Percentiles rank a stretch among this genome's conserved stretches.
Conservation (phyloP, 2,113 vertebrate genomes). For the Pangasianodon gigas region DNA sequence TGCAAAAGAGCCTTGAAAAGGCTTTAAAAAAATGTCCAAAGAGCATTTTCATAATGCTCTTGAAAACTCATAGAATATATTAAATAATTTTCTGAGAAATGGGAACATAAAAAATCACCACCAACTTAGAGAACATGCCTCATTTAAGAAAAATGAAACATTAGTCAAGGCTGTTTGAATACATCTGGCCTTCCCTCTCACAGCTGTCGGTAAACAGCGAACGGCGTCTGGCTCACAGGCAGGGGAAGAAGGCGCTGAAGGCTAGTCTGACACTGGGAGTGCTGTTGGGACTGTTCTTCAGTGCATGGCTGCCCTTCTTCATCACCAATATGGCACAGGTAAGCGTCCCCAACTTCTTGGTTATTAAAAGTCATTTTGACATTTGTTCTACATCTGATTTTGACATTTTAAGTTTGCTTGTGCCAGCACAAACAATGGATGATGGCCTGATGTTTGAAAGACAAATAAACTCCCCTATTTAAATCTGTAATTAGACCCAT, state of each 20-base stretch:
- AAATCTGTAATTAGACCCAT: conserved; percentile 69
- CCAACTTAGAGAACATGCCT: background rate
- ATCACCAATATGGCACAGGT: conserved; percentile 91
- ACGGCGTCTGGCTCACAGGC: conserved; percentile 82
- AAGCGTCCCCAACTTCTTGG: conserved; percentile 53
- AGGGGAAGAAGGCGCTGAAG: conserved; percentile 90
- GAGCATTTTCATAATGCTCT: background rate
- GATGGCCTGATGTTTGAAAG: conserved; percentile 37
- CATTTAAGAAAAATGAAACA: background rate
- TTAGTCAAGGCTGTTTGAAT: background rate
- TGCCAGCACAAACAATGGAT: background rate
- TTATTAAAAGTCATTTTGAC: background rate
- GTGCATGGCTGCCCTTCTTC: conserved; percentile 95
- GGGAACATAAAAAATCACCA: conserved; percentile 14
- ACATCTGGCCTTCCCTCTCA: background rate
- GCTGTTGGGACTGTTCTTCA: conserved; percentile 92
- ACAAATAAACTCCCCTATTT: conserved; percentile 56
- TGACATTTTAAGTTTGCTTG: background rate
- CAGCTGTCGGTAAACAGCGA: conserved; percentile 74
- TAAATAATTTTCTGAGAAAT: background rate
- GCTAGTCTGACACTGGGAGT: conserved; percentile 94
- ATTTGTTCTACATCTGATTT: background rate
- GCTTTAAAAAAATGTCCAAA: background rate
- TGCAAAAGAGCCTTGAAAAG: background rate
- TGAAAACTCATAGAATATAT: background rate